Conservation (phyloP, 2,797 vertebrate genomes). For the Carcharodon carcharias region DNA sequence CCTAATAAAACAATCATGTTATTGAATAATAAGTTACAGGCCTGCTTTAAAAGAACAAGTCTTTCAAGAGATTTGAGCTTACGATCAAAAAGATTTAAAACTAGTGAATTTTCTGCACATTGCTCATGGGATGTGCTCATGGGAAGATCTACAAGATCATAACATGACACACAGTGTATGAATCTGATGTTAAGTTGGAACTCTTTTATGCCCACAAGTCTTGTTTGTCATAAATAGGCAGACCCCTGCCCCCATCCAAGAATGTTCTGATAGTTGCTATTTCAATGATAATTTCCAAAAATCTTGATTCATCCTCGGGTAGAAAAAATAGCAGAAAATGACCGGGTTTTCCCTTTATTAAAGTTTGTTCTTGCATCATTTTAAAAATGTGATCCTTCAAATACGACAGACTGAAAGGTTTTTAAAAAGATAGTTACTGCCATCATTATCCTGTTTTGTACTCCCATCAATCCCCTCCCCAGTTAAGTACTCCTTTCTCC, state of each 20-base stretch:
- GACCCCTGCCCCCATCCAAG: neutral
- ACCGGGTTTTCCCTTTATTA: constrained; percentile 35
- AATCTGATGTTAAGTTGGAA: no score
- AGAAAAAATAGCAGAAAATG: constrained; percentile 13
- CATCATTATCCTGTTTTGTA: neutral
- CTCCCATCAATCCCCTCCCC: no score
- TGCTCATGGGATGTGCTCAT: neutral
- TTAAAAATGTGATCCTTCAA: neutral
- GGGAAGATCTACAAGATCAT: neutral
- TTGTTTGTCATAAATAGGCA: neutral
- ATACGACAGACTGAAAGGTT: neutral
- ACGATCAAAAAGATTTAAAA: neutral
- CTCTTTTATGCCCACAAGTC: neutral
- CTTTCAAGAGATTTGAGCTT: neutral
- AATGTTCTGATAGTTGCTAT: neutral
- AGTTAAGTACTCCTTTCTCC: neutral
- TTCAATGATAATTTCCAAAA: neutral
- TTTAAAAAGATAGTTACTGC: neutral
- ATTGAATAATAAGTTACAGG: neutral
- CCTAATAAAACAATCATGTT: neutral
- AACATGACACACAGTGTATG: no score
- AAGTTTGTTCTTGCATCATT: neutral
- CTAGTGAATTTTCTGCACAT: neutral
- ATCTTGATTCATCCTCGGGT: neutral
- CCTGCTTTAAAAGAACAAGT: neutral